A percentile compares a stretch with the other conserved stretches of the same genome.
These are phyloP conservation scores for Boleophthalmus pectinirostris DNA, from an alignment of 2,113 vertebrate genomes.

Conservation along the genomic window DNA sequence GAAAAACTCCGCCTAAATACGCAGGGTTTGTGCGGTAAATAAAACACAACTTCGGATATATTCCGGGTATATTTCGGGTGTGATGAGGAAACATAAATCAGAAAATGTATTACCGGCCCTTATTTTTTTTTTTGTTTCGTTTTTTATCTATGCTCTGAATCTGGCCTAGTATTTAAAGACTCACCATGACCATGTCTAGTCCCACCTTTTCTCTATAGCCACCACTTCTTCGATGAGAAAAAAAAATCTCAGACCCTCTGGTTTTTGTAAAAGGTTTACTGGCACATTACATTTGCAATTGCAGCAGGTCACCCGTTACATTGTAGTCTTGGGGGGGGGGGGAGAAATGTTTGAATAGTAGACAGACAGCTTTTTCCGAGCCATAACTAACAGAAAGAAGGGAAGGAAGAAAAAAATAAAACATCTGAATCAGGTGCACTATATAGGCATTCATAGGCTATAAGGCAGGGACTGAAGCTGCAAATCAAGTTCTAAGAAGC, in stretches of 20 bases:
- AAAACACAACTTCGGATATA: too few species aligned
- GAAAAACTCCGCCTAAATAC: too few species aligned
- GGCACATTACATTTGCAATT: constrained; percentile 74
- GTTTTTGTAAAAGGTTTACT: constrained; percentile 75
- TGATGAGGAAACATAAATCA: too few species aligned
- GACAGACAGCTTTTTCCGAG: constrained; percentile 57
- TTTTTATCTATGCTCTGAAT: background rate
- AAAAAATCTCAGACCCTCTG: constrained; percentile 27
- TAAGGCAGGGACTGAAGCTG: constrained; percentile 66
- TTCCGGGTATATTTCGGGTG: too few species aligned
- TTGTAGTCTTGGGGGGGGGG: constrained; percentile 55
- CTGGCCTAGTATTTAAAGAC: too few species aligned
- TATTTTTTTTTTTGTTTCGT: too few species aligned
- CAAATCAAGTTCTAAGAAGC: constrained; percentile 70
- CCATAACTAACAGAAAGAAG: constrained; percentile 55
- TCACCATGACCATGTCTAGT: too few species aligned
- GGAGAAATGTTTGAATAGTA: constrained; percentile 44
- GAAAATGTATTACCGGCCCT: too few species aligned
- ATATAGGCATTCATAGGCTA: constrained; percentile 64
- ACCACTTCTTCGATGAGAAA: too few species aligned
- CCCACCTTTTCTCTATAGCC: too few species aligned
- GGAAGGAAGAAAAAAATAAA: constrained; percentile 24
- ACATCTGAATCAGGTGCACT: constrained; percentile 65
- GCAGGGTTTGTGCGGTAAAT: too few species aligned
- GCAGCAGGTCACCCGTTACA: constrained; percentile 71